Evolutionary conservation across 2,113 vertebrate genomes (phyloP).

Genomic region (Vulpes ferrilata): DNA sequence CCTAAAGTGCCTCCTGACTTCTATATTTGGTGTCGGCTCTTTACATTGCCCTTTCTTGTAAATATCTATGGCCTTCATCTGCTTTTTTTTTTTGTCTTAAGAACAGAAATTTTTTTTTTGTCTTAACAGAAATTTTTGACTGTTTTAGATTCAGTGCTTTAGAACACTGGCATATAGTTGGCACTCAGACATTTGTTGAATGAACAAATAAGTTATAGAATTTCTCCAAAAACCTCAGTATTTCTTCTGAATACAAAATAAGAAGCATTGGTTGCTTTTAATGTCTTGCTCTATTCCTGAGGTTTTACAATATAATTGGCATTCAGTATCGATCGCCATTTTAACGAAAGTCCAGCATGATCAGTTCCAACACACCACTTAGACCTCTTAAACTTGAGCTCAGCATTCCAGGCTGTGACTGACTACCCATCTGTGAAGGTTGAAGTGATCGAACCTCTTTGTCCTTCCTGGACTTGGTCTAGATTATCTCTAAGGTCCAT

Average conservation of each 20-base stretch:
- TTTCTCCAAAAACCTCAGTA: conserved; percentile 3
- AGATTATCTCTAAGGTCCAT: neutral
- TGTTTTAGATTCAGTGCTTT: neutral
- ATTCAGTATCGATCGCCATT: neutral
- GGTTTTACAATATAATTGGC: neutral
- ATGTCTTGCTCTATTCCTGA: neutral
- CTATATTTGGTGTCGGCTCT: neutral
- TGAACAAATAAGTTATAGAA: neutral
- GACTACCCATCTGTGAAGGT: neutral
- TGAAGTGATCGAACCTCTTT: neutral
- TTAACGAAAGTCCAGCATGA: neutral
- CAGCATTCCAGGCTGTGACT: neutral
- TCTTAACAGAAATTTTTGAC: neutral
- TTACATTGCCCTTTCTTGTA: neutral
- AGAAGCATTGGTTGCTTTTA: conserved; percentile 10
- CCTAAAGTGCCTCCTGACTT: neutral
- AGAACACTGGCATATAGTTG: neutral
- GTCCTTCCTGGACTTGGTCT: neutral
- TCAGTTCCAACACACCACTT: neutral
- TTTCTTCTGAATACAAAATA: conserved; percentile 52
- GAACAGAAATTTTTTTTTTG: neutral
- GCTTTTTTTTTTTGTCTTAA: neutral
- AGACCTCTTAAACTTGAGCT: neutral
- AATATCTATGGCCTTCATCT: neutral
- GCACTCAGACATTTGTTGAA: neutral